Evolutionary conservation across 2,797 vertebrate genomes (phyloP).

Genomic region (Malurus splendens): DNA sequence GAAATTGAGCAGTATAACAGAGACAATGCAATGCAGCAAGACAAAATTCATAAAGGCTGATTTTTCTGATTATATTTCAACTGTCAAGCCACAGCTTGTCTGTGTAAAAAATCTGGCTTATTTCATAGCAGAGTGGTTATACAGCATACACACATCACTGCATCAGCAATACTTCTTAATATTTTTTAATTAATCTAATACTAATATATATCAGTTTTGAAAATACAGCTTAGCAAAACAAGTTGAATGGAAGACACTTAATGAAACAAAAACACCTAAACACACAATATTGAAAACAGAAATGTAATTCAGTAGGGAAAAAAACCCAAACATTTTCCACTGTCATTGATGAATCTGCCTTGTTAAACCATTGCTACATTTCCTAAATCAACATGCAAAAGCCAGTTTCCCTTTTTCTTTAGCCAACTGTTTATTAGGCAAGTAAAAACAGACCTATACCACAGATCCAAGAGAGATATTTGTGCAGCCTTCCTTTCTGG

Average conservation of each 20-base stretch:
- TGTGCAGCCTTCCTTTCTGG: background rate
- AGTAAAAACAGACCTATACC: background rate
- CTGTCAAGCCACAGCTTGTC: background rate
- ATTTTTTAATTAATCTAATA: background rate
- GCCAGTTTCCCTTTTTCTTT: background rate
- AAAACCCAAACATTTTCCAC: background rate
- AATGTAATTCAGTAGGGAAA: background rate
- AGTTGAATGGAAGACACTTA: background rate
- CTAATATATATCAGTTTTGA: background rate
- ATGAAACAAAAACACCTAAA: background rate
- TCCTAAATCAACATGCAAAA: background rate
- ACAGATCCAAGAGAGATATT: background rate
- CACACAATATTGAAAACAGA: background rate
- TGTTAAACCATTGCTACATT: background rate
- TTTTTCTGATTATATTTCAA: background rate
- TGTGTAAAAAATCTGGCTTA: background rate
- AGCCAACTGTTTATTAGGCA: background rate
- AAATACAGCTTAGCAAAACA: background rate
- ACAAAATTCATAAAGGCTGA: background rate
- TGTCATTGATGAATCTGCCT: background rate
- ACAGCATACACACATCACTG: rapidly evolving
- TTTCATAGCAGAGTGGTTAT: background rate
- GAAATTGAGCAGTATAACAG: background rate
- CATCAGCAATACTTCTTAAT: background rate
- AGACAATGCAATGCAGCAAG: background rate